Evolutionary conservation across 1,140 invertebrate genomes (phyloP), one percentile per base, ranked within the genome.

Genomic region (Idris sp.): DNA sequence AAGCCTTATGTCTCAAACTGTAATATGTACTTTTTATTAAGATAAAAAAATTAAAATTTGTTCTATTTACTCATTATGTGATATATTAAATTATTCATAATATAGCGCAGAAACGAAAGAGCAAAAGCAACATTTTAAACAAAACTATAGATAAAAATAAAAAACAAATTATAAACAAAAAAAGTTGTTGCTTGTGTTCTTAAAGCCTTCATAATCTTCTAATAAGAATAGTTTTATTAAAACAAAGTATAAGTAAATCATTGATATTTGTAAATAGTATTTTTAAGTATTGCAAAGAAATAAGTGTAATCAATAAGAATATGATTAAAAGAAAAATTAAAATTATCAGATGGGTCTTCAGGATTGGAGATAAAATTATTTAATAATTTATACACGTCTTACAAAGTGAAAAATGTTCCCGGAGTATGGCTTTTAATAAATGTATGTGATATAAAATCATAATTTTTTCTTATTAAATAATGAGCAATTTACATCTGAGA

Each of bases 51-150:
- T 67, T 54, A 16, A 71, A 46, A 43, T 41, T 49, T 56, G 41
- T 48, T 56, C 43, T 62, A 56, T 35, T 56, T 62, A 72, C 67
- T 68, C 53, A 56, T 62, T 49, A 62, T 72, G 67, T 72, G 67
- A 72, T 72, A 62, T 51, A 33, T 62, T 72, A 72, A 72, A 72
- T 72, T 72, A 72, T 72, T 72, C 51, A 58, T 72, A 48, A 53
- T 11, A 28, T 44, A 58, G 25, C 33, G 43, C 28, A 58, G 41
- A 30, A 51, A 26, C 43, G 68, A 41, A 10, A 6, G 35, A 62
- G 43, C 16, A 54, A 14, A 30, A 54, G 49, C 25, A 65, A n/a
- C n/a, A n/a, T n/a, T n/a, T n/a, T n/a, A n/a, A n/a, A n/a, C n/a
- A n/a, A 62, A 13, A 59, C 6, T 18, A 25, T 26, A 11, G n/a